These are phyloP conservation scores for Hyperoplus immaculatus DNA, from an alignment of 2,797 vertebrate species.

Conservation along the genomic window DNA sequence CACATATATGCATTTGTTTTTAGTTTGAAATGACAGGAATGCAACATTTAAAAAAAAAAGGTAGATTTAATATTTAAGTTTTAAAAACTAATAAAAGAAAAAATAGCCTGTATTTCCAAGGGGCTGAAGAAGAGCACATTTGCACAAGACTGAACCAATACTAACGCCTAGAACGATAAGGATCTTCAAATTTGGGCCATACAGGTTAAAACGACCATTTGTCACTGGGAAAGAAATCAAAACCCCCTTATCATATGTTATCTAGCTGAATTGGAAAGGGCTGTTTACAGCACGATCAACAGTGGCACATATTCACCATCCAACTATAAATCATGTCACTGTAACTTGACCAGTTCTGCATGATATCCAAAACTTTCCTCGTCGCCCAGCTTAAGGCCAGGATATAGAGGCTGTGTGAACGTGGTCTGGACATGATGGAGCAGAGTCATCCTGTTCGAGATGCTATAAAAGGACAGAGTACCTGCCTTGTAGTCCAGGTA, in stretches of 20 bases:
- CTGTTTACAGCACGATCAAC: not conserved
- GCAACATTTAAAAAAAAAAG: not conserved
- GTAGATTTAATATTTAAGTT: too few species aligned
- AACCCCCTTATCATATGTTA: not conserved
- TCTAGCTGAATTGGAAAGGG: not conserved
- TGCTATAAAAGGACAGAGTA: slow-evolving; percentile 29
- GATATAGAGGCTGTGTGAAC: slow-evolving; percentile 42
- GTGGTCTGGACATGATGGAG: slow-evolving; percentile 1
- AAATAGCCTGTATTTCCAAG: not conserved
- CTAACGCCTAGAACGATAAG: not conserved
- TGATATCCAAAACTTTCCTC: rapidly evolving
- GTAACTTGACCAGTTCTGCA: slow-evolving; percentile 4
- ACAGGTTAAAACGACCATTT: too few species aligned
- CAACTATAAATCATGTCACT: not conserved
- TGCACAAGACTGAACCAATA: too few species aligned
- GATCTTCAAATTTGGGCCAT: not conserved
- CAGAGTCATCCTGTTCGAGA: slow-evolving; percentile 24
- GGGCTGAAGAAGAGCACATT: too few species aligned
- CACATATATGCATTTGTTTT: not conserved
- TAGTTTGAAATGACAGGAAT: not conserved
- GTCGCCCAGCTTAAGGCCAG: slow-evolving; percentile 9
- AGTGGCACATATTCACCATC: not conserved
- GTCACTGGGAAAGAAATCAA: not conserved
- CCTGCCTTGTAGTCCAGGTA: slow-evolving; percentile 25
- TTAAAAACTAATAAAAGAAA: too few species aligned